These are phyloP conservation scores for Drosophila elegans DNA, from an alignment of 1,140 invertebrate genomes.

Conservation along the genomic window DNA sequence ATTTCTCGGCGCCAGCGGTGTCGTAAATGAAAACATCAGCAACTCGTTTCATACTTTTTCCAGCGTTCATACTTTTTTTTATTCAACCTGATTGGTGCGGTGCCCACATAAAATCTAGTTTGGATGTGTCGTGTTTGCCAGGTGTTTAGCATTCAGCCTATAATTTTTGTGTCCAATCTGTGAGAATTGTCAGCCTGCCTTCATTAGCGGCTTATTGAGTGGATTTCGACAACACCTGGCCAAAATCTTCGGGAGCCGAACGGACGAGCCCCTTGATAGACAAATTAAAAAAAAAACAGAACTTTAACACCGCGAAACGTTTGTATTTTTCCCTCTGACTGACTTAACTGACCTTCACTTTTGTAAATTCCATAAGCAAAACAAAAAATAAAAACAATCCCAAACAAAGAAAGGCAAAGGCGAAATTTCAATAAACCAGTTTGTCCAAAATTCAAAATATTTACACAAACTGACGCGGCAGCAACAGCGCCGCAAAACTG, in stretches of 20 bases:
- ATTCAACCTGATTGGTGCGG: slow-evolving; percentile 25
- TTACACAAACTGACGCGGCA: slow-evolving; percentile 50
- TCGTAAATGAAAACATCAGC: slow-evolving; percentile 56
- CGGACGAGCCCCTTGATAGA: slow-evolving; percentile 52
- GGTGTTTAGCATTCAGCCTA: slow-evolving; percentile 56
- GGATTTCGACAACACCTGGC: slow-evolving; percentile 10
- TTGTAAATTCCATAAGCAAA: slow-evolving; percentile 18
- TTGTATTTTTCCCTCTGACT: slow-evolving; percentile 1
- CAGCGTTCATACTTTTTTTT: background rate
- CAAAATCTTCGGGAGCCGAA: background rate
- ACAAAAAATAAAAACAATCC: slow-evolving; percentile 1
- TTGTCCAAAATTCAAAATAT: slow-evolving; percentile 49
- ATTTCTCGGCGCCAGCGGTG: slow-evolving; percentile 40
- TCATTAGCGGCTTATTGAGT: slow-evolving; percentile 53
- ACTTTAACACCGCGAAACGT: background rate
- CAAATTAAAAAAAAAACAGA: background rate
- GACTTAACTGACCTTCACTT: slow-evolving; percentile 23
- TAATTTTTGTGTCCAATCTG: slow-evolving; percentile 41
- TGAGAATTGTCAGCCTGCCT: slow-evolving; percentile 39
- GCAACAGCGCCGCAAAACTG: slow-evolving; percentile 18
- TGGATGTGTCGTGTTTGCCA: slow-evolving; percentile 38
- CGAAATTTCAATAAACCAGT: slow-evolving; percentile 36
- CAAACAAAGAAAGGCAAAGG: slow-evolving; percentile 9
- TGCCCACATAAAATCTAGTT: slow-evolving; percentile 67
- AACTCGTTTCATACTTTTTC: slow-evolving; percentile 37